phyloP scores from a whole-genome alignment of 2,113 vertebrate species.

The Thymallus thymallus region DNA sequence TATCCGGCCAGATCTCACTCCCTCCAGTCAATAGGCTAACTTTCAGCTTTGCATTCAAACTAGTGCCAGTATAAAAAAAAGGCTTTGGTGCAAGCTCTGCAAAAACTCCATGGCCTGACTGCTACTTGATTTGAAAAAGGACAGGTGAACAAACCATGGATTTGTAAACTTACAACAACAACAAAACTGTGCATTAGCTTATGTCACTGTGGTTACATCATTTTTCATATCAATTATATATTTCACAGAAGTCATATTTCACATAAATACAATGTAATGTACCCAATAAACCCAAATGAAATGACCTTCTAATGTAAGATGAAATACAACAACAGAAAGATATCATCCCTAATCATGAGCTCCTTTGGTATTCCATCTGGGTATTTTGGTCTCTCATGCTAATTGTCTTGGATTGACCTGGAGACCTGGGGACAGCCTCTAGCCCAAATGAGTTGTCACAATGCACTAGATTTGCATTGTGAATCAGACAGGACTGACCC shows the following conservation, averaged over 20 bases:
- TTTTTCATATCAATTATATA: too few relatives aligned
- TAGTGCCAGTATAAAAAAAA: slow-evolving; percentile 37
- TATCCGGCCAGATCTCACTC: slow-evolving; percentile 19
- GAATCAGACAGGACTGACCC: slow-evolving; percentile 57
- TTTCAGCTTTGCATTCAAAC: slow-evolving; percentile 30
- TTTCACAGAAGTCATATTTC: too few relatives aligned
- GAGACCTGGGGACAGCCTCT: slow-evolving; percentile 55
- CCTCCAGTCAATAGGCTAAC: slow-evolving; percentile 39
- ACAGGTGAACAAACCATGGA: slow-evolving; percentile 29
- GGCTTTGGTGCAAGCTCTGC: slow-evolving; percentile 51
- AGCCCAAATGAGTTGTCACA: slow-evolving; percentile 61
- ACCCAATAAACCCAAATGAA: too few relatives aligned
- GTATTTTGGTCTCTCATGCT: slow-evolving; percentile 29
- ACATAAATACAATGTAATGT: too few relatives aligned
- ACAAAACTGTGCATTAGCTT: too few relatives aligned
- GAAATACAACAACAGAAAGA: too few relatives aligned
- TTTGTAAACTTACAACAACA: background rate
- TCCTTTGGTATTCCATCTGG: background rate
- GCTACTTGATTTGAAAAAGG: slow-evolving; percentile 38
- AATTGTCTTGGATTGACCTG: slow-evolving; percentile 39
- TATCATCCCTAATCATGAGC: too few relatives aligned
- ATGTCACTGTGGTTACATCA: too few relatives aligned
- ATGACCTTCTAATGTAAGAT: too few relatives aligned
- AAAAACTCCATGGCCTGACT: slow-evolving; percentile 48
- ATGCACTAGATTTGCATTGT: slow-evolving; percentile 54